Conservation (phyloP, 2,113 vertebrate species). For the Mus spicilegus region DNA sequence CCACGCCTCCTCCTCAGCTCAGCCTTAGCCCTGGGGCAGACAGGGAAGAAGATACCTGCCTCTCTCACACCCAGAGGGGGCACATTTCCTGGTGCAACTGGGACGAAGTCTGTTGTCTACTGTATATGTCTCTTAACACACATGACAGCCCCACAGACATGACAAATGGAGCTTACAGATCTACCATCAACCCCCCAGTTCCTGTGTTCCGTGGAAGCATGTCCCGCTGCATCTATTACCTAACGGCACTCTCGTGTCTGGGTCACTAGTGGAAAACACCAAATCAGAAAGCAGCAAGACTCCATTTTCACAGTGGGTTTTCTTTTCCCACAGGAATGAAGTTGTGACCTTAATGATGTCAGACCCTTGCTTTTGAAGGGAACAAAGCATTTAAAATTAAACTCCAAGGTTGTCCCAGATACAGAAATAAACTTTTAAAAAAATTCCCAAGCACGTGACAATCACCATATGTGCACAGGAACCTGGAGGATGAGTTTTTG, state of each 20-base stretch:
- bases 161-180: neutral
- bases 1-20: neutral
- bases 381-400: constrained; percentile 60
- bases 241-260: neutral
- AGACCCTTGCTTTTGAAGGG: constrained; percentile 15
- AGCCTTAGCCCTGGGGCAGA: neutral
- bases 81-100: neutral
- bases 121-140: neutral
- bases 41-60: accelerated
- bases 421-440: constrained; percentile 48
- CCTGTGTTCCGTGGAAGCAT: neutral
- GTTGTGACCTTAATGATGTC: neutral
- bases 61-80: neutral
- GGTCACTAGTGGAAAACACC: neutral
- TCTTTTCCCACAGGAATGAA: constrained; percentile 1
- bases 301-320: neutral
- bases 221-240: neutral
- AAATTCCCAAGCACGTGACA: neutral
- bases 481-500: neutral
- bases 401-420: neutral
- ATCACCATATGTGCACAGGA: constrained; percentile 10
- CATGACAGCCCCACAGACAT: neutral
- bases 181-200: neutral
- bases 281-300: constrained; percentile 31
- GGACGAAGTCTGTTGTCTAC: neutral